These are phyloP conservation scores for Laticauda laticaudata DNA, from an alignment of 2,113 vertebrate genomes.

Conservation along the genomic window DNA sequence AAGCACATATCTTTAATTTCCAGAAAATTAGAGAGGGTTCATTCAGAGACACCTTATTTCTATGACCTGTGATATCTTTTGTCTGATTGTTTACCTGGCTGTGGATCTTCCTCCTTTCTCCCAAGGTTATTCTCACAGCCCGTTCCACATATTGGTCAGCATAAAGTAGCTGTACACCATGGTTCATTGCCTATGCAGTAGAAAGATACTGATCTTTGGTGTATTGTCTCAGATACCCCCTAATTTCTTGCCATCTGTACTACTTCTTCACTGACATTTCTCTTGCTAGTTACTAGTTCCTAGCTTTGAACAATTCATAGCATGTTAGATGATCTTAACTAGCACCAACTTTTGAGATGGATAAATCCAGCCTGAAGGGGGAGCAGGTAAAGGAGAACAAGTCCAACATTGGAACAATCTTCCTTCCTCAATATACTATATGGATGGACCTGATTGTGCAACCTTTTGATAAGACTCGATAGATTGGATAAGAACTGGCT, in stretches of 20 bases:
- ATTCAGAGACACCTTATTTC: not conserved
- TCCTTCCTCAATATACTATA: not conserved
- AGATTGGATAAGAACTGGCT: not conserved
- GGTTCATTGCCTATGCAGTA: not conserved
- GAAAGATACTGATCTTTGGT: not conserved
- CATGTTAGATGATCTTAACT: not conserved
- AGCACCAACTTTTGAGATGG: not conserved
- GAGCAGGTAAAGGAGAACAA: not conserved
- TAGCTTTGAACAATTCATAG: not conserved
- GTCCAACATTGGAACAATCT: not conserved
- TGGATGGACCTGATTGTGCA: not conserved
- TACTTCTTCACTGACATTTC: not conserved
- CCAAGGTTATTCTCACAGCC: not conserved
- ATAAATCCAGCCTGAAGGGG: not conserved
- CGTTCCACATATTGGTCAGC: not conserved
- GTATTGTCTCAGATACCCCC: not conserved
- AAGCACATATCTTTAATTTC: not conserved
- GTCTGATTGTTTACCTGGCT: not conserved
- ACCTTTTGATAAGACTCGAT: not conserved
- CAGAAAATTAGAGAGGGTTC: not conserved
- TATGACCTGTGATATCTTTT: not conserved
- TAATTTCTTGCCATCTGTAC: not conserved
- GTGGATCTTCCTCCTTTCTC: not conserved
- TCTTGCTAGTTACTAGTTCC: not conserved
- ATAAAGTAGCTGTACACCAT: not conserved